Base-by-base conservation (phyloP, 1,140 invertebrate genomes). In the Heliothis virescens region DNA sequence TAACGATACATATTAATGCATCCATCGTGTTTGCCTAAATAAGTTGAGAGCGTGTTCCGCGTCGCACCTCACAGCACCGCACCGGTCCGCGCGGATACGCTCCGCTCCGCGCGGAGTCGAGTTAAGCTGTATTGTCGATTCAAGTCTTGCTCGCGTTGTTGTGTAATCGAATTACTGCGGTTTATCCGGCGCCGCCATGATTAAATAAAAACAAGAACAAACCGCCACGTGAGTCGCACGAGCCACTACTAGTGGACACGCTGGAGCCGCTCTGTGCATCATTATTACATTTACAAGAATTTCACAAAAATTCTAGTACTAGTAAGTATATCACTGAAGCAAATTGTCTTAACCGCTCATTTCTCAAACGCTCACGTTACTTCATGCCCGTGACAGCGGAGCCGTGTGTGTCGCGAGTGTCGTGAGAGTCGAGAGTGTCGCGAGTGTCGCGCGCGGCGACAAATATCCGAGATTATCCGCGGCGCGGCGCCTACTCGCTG, bases 151-250 rank as follows among this genome's bases (percentile, higher is more conserved):
- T 48, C 48, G 63, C 52, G 78, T 74, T 78, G 80, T 78, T 76
- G 57, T 60, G 69, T 74, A 73, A 81, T 78, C 21, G 74, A 78
- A 73, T 81, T 65, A 67, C 52, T 73, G 48, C 74, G 65, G 67
- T 67, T 78, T 81, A 71, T 60, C 63, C 29, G 72, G 13, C 57
- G 57, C 16, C 55, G 55, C 41, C 9, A 48, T 80, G 60, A 80
- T 73, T 73, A 65, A 72, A 78, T 78, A 73, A 73, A 77, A 81
- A 81, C 75, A 81, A 72, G 59, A 55, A 57, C 53, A 69, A 57
- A 57, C 48, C 47, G 15, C 5, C 13, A 67, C 21, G 63, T 52
- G 41, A 21, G 21, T 41, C 59, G 7, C 71, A 9, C 34, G 34
- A 41, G 5, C 34, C 34, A 7, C 21, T 26, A 71, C 67, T n/a